phyloP scores from a whole-genome alignment of 2,113 vertebrate genomes.

The Oostethus manadensis region DNA sequence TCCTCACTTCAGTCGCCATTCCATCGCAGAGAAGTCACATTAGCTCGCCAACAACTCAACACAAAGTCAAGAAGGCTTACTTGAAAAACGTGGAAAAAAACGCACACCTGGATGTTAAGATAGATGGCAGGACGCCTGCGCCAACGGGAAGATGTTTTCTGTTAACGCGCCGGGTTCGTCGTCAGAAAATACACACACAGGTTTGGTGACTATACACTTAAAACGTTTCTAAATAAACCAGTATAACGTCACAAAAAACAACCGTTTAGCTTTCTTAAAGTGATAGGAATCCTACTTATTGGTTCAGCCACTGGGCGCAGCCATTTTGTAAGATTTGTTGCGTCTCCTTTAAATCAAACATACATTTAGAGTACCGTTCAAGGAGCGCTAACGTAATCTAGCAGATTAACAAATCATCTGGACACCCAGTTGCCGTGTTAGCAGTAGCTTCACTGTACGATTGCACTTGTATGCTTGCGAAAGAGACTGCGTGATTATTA shows the following conservation, averaged over 20 bases:
- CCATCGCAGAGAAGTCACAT: conserved; percentile 56
- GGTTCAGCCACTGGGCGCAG: conserved; percentile 35
- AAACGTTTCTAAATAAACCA: conserved; percentile 65
- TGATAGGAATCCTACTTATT: conserved; percentile 69
- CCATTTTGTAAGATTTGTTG: conserved; percentile 70
- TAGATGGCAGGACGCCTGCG: conserved; percentile 58
- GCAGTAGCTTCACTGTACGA: not conserved
- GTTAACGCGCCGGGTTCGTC: conserved; percentile 32
- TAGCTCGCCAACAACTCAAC: conserved; percentile 14
- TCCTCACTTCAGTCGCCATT: conserved; percentile 40
- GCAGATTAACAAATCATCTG: conserved; percentile 24
- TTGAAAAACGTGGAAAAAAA: conserved; percentile 27
- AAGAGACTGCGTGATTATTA: conserved; percentile 14
- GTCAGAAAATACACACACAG: conserved; percentile 46
- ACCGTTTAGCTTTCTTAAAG: conserved; percentile 74
- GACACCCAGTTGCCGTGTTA: conserved; percentile 13
- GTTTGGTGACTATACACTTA: conserved; percentile 43
- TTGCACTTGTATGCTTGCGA: conserved; percentile 29
- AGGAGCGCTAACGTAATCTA: conserved; percentile 9
- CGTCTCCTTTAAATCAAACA: conserved; percentile 79
- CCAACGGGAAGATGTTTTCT: conserved; percentile 59
- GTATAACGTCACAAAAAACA: conserved; percentile 71
- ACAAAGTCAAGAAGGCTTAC: conserved; percentile 43
- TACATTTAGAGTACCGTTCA: conserved; percentile 38
- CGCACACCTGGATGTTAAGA: conserved; percentile 3